A percentile compares a stretch with the other conserved stretches of the same genome.
phyloP scores from a whole-genome alignment of 2,888 invertebrate genomes.

The Platerodrilus igneus region DNA sequence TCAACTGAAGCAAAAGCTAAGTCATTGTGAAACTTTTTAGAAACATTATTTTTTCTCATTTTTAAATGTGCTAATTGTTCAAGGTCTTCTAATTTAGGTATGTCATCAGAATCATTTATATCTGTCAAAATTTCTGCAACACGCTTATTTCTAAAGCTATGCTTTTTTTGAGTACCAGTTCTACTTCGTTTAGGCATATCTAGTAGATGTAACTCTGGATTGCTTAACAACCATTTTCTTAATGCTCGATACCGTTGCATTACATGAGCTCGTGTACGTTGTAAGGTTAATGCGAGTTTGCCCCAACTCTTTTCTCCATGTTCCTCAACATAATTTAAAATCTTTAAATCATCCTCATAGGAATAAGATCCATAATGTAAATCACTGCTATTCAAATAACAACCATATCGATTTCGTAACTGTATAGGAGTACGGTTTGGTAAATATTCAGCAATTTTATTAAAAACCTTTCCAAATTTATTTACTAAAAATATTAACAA shows the following conservation, averaged over 20 bases:
- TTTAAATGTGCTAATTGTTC: too few relatives aligned
- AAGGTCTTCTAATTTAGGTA: too few relatives aligned
- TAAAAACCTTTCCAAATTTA: slow-evolving; percentile 59
- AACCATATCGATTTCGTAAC: slow-evolving; percentile 56
- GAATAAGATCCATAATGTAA: slow-evolving; percentile 54
- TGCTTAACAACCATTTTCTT: slow-evolving; percentile 48
- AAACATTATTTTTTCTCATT: too few relatives aligned
- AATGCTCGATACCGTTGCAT: slow-evolving; percentile 50
- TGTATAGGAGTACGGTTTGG: slow-evolving; percentile 60
- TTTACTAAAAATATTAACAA: slow-evolving; percentile 58
- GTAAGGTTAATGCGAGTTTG: slow-evolving; percentile 51
- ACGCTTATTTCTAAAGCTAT: too few relatives aligned
- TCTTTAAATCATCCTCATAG: slow-evolving; percentile 59
- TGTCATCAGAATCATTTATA: too few relatives aligned
- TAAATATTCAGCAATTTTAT: slow-evolving; percentile 53
- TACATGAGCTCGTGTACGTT: slow-evolving; percentile 50
- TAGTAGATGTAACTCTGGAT: slow-evolving; percentile 45
- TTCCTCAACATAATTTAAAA: slow-evolving; percentile 52
- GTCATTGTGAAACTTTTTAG: too few relatives aligned
- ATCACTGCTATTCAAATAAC: slow-evolving; percentile 44
- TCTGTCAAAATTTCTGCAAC: too few relatives aligned
- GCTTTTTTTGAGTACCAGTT: background rate
- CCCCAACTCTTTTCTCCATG: slow-evolving; percentile 53
- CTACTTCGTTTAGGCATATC: slow-evolving; percentile 43
- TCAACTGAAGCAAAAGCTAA: too few relatives aligned